phyloP scores from a whole-genome alignment of 2,888 invertebrate genomes.

The Agrochola lychnidis region DNA sequence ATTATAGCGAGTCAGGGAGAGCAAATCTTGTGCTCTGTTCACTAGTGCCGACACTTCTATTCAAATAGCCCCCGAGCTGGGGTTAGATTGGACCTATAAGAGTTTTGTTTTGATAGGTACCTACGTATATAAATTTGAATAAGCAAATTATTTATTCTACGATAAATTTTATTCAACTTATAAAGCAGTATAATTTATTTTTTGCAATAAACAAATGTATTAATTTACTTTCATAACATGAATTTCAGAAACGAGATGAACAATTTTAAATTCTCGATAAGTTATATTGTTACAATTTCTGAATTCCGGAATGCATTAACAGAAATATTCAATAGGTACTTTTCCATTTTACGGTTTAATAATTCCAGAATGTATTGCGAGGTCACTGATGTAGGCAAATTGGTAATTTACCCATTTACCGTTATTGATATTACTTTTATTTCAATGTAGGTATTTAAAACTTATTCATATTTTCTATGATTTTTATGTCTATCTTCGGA shows the following conservation, averaged over 20 bases:
- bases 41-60: constrained; percentile 60
- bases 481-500: constrained; percentile 7
- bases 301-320: background rate
- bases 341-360: background rate
- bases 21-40: constrained; percentile 53
- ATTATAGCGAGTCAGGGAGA: constrained; percentile 60
- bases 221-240: background rate
- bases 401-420: background rate
- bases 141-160: constrained; percentile 36
- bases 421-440: constrained; percentile 2
- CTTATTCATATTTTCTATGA: background rate
- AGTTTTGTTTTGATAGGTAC: constrained; percentile 54
- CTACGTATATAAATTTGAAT: constrained; percentile 37
- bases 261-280: background rate
- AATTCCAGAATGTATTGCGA: constrained; percentile 2
- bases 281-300: constrained; percentile 4
- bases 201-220: constrained; percentile 1
- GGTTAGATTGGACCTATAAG: constrained; percentile 44
- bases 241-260: background rate
- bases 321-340: constrained; percentile 16
- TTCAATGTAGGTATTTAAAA: constrained; percentile 2
- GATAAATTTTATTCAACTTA: constrained; percentile 35
- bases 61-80: constrained; percentile 56
- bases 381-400: background rate
- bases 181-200: background rate